Percentiles rank a stretch among this genome's conserved stretches.
These are phyloP conservation scores for Sturmia bella DNA, from an alignment of 2,888 invertebrate genomes.

Conservation along the genomic window DNA sequence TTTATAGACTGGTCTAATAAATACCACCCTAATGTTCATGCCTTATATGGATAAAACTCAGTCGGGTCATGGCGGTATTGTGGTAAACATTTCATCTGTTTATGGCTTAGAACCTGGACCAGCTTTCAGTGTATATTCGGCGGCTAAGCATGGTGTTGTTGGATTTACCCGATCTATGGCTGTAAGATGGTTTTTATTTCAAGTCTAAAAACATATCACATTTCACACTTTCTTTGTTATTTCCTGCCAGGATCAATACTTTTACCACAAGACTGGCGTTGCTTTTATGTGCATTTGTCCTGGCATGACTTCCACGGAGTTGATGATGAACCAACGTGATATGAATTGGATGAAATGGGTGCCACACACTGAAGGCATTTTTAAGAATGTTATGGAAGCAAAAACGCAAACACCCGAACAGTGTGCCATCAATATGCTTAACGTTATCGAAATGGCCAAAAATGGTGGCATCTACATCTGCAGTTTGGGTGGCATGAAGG, in stretches of 20 bases:
- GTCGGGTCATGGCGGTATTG: conserved; percentile 78
- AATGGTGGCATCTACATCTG: conserved; percentile 80
- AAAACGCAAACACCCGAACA: conserved; percentile 79
- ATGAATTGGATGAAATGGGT: conserved; percentile 75
- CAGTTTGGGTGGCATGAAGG: conserved; percentile 76
- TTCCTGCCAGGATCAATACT: conserved; percentile 72
- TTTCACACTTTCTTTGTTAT: too few species aligned
- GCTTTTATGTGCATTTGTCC: conserved; percentile 78
- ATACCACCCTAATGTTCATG: conserved; percentile 77
- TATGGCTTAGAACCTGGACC: conserved; percentile 79
- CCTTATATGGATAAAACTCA: conserved; percentile 79
- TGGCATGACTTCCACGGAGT: conserved; percentile 78
- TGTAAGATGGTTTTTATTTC: conserved; percentile 66
- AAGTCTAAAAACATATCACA: neutral
- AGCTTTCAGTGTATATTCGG: conserved; percentile 78
- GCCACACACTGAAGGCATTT: conserved; percentile 74
- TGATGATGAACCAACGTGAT: conserved; percentile 78
- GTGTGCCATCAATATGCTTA: conserved; percentile 76
- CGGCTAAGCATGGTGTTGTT: conserved; percentile 80
- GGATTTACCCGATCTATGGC: conserved; percentile 80
- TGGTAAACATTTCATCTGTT: conserved; percentile 79
- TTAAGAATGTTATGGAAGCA: conserved; percentile 74
- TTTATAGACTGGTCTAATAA: conserved; percentile 77
- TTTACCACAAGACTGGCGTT: conserved; percentile 77
- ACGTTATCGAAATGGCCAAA: conserved; percentile 78